These are phyloP conservation scores for Pelodiscus sinensis DNA, from an alignment of 2,113 vertebrate genomes.

Conservation along the genomic window DNA sequence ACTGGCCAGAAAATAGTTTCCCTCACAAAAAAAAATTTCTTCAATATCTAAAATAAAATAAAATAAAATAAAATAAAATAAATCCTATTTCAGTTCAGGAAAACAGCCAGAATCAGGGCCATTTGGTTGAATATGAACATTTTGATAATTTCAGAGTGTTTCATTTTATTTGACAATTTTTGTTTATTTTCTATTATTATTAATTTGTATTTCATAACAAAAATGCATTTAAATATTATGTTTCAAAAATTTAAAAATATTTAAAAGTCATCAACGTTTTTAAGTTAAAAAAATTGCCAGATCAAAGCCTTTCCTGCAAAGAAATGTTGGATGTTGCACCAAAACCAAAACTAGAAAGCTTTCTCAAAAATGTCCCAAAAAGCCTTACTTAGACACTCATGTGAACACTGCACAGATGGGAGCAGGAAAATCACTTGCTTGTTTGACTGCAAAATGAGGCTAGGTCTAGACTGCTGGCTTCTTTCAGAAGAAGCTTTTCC, in stretches of 20 bases:
- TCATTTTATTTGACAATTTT: not conserved
- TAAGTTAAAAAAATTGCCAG: not conserved
- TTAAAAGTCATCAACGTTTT: not conserved
- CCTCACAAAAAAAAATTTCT: not conserved
- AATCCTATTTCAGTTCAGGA: not conserved
- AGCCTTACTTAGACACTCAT: not conserved
- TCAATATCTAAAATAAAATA: not conserved
- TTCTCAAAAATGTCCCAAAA: not conserved
- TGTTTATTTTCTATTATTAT: not conserved
- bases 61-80: no score
- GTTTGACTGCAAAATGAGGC: accelerated
- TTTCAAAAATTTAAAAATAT: not conserved
- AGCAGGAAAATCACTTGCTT: not conserved
- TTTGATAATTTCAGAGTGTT: not conserved
- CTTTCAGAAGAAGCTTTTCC: no score
- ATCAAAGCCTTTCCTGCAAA: not conserved
- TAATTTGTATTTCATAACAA: not conserved
- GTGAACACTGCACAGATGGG: not conserved
- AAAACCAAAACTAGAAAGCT: not conserved
- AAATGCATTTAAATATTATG: not conserved
- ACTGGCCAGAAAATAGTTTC: no score
- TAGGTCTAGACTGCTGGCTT: no score
- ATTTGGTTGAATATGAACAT: not conserved
- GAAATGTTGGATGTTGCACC: not conserved
- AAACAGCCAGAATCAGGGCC: not conserved